Evolutionary conservation across 2,797 vertebrate species (phyloP).

Genomic region (Odontamblyopus rebecca): DNA sequence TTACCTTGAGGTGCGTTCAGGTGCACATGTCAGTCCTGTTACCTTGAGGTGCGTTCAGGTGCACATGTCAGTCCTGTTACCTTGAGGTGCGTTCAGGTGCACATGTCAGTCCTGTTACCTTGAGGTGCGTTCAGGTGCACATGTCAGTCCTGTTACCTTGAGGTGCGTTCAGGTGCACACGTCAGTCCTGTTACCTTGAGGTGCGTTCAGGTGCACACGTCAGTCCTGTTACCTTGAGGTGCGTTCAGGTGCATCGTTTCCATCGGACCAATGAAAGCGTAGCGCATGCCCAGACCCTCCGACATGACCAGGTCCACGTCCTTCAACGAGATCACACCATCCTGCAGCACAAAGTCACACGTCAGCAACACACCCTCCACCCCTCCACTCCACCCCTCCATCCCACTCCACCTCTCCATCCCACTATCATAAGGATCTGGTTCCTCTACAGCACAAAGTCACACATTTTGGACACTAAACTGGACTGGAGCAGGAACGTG

Average conservation of each 20-base stretch:
- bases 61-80: slow-evolving; percentile 57
- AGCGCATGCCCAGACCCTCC: slow-evolving; percentile 94
- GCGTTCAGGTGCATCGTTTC: slow-evolving; percentile 98
- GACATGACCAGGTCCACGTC: slow-evolving; percentile 98
- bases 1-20: too few relatives aligned
- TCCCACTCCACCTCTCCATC: too few relatives aligned
- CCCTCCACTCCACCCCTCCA: too few relatives aligned
- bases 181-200: slow-evolving; percentile 78
- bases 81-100: too few relatives aligned
- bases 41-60: too few relatives aligned
- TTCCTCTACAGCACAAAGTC: background rate
- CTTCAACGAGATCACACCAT: slow-evolving; percentile 87
- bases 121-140: too few relatives aligned
- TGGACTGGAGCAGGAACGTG: too few relatives aligned
- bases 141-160: slow-evolving; percentile 76
- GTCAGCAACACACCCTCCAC: background rate
- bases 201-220: too few relatives aligned
- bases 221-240: slow-evolving; percentile 80
- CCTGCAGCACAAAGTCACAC: slow-evolving; percentile 66
- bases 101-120: slow-evolving; percentile 70
- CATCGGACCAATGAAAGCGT: slow-evolving; percentile 94
- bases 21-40: slow-evolving; percentile 2
- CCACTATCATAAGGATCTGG: too few relatives aligned
- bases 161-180: too few relatives aligned
- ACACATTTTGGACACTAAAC: too few relatives aligned